These are phyloP conservation scores for Caenorhabditis sulstoni DNA, from an alignment of 2,888 invertebrate genomes.

Conservation along the genomic window DNA sequence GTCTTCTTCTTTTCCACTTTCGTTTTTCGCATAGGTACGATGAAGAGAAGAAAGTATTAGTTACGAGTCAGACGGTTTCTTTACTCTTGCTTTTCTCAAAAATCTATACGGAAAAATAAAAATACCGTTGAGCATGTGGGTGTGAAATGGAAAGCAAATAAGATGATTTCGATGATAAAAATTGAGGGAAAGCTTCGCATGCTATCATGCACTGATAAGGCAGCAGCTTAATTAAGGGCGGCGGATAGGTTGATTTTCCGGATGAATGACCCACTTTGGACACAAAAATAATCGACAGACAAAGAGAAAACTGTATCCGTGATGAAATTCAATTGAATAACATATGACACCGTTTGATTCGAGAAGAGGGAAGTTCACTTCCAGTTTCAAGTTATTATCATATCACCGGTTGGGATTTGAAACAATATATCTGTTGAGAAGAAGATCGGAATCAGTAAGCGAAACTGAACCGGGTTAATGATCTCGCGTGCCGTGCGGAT, in stretches of 20 bases:
- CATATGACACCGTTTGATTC: no score
- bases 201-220: slow-evolving; percentile 51
- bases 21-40: slow-evolving; percentile 3
- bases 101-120: slow-evolving; percentile 10
- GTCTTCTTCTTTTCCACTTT: slow-evolving; percentile 38
- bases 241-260: slow-evolving; percentile 19
- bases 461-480: slow-evolving; percentile 59
- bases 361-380: slow-evolving; percentile 5
- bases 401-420: slow-evolving; percentile 15
- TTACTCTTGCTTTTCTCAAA: not conserved
- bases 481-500: slow-evolving; percentile 39
- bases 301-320: no score
- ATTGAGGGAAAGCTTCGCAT: slow-evolving; percentile 43
- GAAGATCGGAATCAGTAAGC: slow-evolving; percentile 45
- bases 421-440: slow-evolving; percentile 41
- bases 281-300: slow-evolving; percentile 25
- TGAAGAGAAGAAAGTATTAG: slow-evolving; percentile 6
- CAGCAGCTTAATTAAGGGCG: slow-evolving; percentile 15
- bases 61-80: not conserved
- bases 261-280: slow-evolving; percentile 53
- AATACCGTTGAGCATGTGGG: slow-evolving; percentile 19
- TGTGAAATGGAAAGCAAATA: slow-evolving; percentile 54
- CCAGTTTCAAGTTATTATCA: slow-evolving; percentile 19
- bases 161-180: slow-evolving; percentile 20
- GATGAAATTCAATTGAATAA: no score